Conservation (phyloP, 2,888 invertebrate species). For the Camponotus fellah region DNA sequence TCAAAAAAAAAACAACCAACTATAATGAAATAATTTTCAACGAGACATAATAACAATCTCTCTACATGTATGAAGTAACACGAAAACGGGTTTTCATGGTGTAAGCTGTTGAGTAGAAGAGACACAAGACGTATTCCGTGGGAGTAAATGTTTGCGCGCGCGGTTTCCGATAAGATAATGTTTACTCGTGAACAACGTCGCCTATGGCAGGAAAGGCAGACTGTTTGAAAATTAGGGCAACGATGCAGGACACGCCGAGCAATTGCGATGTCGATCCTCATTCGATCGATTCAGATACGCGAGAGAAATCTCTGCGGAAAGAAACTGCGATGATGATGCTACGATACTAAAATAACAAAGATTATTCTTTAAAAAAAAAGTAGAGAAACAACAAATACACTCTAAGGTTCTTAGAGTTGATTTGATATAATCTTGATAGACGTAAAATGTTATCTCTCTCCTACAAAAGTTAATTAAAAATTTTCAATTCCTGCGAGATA, state of each 20-base stretch:
- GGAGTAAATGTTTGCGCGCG: slow-evolving; percentile 76
- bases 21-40: slow-evolving; percentile 10
- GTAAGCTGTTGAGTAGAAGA: slow-evolving; percentile 27
- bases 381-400: not conserved
- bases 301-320: slow-evolving; percentile 18
- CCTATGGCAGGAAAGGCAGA: slow-evolving; percentile 69
- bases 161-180: slow-evolving; percentile 72
- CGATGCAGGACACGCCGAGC: slow-evolving; percentile 65
- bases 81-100: slow-evolving; percentile 1
- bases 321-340: not conserved
- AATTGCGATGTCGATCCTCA: slow-evolving; percentile 48
- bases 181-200: slow-evolving; percentile 72
- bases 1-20: not conserved
- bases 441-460: not conserved
- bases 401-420: not conserved
- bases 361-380: not conserved
- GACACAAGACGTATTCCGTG: slow-evolving; percentile 61
- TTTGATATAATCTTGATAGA: not conserved
- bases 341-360: not conserved
- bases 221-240: slow-evolving; percentile 75
- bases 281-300: slow-evolving; percentile 42
- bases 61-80: not conserved
- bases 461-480: not conserved
- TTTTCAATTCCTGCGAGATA: not conserved
- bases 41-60: not conserved